phyloP scores from a whole-genome alignment of 2,888 invertebrate genomes.

The Leptinotarsa juncta region DNA sequence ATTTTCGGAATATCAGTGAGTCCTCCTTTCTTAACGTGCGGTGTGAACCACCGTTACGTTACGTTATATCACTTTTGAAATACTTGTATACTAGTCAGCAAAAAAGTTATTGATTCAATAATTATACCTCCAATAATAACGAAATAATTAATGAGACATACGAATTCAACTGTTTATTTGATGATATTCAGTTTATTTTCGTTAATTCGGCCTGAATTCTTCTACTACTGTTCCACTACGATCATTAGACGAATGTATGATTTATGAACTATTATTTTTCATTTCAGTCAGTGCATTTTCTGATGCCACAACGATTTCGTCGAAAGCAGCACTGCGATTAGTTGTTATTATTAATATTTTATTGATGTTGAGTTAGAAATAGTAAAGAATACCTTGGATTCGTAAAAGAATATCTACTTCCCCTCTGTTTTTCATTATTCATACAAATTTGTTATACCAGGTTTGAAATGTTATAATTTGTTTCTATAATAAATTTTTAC shows the following conservation, averaged over 20 bases:
- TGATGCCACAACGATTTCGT: conserved; percentile 34
- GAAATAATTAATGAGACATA: too few relatives aligned
- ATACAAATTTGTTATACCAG: conserved; percentile 35
- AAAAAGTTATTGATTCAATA: too few relatives aligned
- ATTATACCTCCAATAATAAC: too few relatives aligned
- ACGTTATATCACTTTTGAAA: too few relatives aligned
- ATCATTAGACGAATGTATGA: background rate
- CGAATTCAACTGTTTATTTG: too few relatives aligned
- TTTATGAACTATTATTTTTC: conserved; percentile 24
- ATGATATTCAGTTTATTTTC: too few relatives aligned
- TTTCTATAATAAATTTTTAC: conserved; percentile 42
- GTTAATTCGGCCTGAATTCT: background rate
- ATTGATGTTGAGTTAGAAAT: conserved; percentile 31
- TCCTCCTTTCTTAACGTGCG: too few relatives aligned
- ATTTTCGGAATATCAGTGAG: too few relatives aligned
- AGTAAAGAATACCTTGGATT: conserved; percentile 1
- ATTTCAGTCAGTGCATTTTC: conserved; percentile 51
- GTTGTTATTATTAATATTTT: conserved; percentile 33
- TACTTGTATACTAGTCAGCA: too few relatives aligned
- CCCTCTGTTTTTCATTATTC: background rate
- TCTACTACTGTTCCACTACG: background rate
- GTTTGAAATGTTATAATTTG: conserved; percentile 34
- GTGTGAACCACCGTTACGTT: too few relatives aligned
- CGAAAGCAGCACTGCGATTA: conserved; percentile 17
- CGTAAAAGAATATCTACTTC: background rate